Evolutionary conservation across 2,113 vertebrate species (phyloP).

Genomic region (Numida meleagris): DNA sequence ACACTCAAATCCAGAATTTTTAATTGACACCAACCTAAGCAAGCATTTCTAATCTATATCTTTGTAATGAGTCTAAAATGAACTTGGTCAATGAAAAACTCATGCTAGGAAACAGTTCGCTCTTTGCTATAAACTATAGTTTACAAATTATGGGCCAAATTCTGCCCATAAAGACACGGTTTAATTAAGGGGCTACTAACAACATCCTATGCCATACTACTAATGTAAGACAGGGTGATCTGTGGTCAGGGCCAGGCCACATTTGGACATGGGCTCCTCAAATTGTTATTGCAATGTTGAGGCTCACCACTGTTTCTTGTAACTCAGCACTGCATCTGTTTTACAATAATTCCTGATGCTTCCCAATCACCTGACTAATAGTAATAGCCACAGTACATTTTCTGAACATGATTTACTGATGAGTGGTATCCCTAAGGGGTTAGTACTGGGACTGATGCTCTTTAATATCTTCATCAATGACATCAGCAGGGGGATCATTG

Average conservation of each 20-base stretch:
- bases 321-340: background rate
- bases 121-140: background rate
- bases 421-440: background rate
- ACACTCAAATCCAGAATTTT: background rate
- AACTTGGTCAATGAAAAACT: background rate
- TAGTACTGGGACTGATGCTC: background rate
- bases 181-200: background rate
- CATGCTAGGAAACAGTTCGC: rapidly evolving
- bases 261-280: background rate
- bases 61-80: rapidly evolving
- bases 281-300: background rate
- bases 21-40: background rate
- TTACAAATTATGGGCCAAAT: background rate
- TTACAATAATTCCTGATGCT: background rate
- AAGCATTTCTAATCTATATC: background rate
- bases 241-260: background rate
- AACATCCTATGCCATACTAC: background rate
- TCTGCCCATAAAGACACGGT: background rate
- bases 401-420: background rate
- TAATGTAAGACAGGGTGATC: background rate
- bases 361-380: constrained; percentile 8
- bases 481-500: background rate
- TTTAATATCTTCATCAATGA: background rate
- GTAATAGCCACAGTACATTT: background rate
- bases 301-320: background rate